phyloP scores from a whole-genome alignment of 1,140 invertebrate genomes.

The Anoplophora glabripennis region DNA sequence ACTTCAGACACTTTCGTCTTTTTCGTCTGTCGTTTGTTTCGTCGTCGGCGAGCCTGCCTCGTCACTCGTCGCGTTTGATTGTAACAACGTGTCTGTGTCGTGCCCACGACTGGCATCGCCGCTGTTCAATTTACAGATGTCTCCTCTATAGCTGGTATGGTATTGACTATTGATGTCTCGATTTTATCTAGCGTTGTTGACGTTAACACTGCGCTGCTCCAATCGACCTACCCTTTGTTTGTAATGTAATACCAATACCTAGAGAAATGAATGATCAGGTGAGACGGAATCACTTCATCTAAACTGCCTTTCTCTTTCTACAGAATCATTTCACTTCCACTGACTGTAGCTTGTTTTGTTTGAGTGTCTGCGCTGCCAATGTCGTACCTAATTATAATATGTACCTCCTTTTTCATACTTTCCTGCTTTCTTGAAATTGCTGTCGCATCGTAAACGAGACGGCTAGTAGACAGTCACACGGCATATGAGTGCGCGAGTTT shows the following conservation, averaged over 20 bases:
- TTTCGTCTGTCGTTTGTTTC: conserved; percentile 13
- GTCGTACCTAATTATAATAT: conserved; percentile 24
- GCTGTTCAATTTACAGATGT: conserved; percentile 3
- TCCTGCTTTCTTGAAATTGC: not conserved
- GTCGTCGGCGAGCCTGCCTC: not conserved
- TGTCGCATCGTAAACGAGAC: not conserved
- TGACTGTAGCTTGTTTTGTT: not conserved
- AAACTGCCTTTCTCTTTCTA: conserved; percentile 28
- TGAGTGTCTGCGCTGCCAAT: not conserved
- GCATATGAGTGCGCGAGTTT: conserved; percentile 18
- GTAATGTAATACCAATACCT: conserved; percentile 15
- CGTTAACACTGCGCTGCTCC: not conserved
- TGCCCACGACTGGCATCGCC: conserved; percentile 9
- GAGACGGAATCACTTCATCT: conserved; percentile 20
- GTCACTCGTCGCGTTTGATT: conserved; percentile 11
- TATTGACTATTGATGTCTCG: conserved; percentile 10
- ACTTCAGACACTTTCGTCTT: conserved; percentile 19
- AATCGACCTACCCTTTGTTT: not conserved
- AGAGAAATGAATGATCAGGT: conserved; percentile 24
- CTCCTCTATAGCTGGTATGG: not conserved
- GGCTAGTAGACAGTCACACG: conserved; percentile 13
- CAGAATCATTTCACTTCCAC: not conserved
- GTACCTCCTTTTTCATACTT: conserved; percentile 19
- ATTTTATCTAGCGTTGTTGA: not conserved
- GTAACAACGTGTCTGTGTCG: conserved; percentile 11